Conservation (phyloP, 2,113 vertebrate genomes). For the Clarias macrocephalus region DNA sequence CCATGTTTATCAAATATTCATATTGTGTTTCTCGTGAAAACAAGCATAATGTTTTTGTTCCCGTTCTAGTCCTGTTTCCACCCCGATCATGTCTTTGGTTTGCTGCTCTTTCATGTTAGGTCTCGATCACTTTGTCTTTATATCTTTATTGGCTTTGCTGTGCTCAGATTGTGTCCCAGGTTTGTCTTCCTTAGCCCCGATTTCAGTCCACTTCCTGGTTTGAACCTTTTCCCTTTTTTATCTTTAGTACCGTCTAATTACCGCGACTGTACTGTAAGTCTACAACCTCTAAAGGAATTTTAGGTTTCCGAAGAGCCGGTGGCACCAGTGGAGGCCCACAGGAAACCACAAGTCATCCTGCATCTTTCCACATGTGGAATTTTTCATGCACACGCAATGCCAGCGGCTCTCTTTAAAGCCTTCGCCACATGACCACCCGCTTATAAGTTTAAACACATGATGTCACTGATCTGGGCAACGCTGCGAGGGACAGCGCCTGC, state of each 20-base stretch:
- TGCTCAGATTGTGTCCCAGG: no score
- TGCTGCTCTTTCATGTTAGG: neutral
- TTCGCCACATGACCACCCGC: conserved; percentile 58
- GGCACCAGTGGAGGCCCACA: conserved; percentile 64
- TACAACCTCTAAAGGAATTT: conserved; percentile 24
- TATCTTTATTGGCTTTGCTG: neutral
- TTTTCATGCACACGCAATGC: conserved; percentile 66
- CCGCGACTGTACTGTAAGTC: neutral
- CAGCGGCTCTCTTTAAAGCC: conserved; percentile 64
- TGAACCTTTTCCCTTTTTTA: neutral
- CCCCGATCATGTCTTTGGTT: neutral
- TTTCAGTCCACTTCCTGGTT: neutral
- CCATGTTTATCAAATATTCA: neutral
- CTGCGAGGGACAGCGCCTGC: conserved; percentile 33
- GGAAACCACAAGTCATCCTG: conserved; percentile 75
- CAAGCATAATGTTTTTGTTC: neutral
- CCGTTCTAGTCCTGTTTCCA: neutral
- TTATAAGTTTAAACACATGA: conserved; percentile 70
- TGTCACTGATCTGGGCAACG: conserved; percentile 67
- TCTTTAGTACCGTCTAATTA: neutral
- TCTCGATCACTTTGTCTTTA: neutral
- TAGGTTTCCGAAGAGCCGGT: conserved; percentile 40
- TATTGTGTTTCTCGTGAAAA: neutral
- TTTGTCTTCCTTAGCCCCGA: neutral
- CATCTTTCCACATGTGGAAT: conserved; percentile 75